Evolutionary conservation across 2,113 vertebrate genomes (phyloP), one percentile per base, ranked within the genome.

Genomic region (Peromyscus californicus): DNA sequence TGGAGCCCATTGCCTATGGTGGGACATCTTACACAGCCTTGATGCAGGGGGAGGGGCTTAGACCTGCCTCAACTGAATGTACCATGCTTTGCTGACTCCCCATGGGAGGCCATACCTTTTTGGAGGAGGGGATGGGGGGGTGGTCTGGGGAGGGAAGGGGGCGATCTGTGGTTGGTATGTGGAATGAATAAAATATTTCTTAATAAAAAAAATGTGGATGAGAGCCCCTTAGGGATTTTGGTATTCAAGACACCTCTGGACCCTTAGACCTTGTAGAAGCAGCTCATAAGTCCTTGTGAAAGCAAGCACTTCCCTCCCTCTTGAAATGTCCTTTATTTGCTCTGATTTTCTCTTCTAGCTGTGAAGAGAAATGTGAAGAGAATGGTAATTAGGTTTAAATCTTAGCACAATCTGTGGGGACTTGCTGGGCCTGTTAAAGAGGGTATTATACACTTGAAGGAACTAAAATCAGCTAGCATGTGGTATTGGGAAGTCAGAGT

Each of bases 351-450:
- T 86, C 86, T 69, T 85, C 16, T 65, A 33, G 26, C 45, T 94
- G 22, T 79, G 59, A 91, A 45, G 22, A 36, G 45, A 45, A 45
- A 45, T 51, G 48, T 51, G 48, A 51, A 51, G 51, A 51, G 51
- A 39, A 5, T 78, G n/a, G 26, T 89, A 92, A 74, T 63, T 67
- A 75, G 45, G 31, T 74, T 96, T 92, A 94, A 90, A 87, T 86
- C 48, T 84, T 39, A 88, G 48, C 39, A 59, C 59, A 80, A 61
- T 90, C 51, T 51, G 31, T 92, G 54, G n/a, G 31, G 24, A 42
- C 22, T 88, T 84, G 42, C 12, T 91, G 48, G 57, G n/a, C 21
- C 69, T 89, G 48, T 67, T 80, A 84, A 74, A 51, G 75, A 42
- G 79, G 33, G 29, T 19, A 87, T 57, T 88, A 83, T 24, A 70